phyloP scores from a whole-genome alignment of 2,797 vertebrate species.

The Syngnathus rostellatus region DNA sequence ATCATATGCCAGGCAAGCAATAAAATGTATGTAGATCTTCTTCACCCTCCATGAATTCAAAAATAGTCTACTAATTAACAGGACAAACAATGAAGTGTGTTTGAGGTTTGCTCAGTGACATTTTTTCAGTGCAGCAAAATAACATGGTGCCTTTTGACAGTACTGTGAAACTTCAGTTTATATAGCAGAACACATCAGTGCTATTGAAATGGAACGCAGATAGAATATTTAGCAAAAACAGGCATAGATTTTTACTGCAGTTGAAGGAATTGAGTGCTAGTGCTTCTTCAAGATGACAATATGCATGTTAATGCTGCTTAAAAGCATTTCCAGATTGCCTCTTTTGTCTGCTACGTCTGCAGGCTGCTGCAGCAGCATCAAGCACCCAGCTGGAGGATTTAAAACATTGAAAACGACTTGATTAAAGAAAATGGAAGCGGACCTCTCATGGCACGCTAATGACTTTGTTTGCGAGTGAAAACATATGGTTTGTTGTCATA shows the following conservation, averaged over 20 bases:
- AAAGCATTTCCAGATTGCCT: slow-evolving; percentile 41
- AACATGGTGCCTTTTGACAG: not conserved
- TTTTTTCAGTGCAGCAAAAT: not conserved
- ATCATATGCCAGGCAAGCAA: no score
- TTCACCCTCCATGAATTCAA: not conserved
- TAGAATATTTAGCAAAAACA: not conserved
- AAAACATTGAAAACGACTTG: slow-evolving; percentile 63
- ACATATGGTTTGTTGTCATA: slow-evolving; percentile 55
- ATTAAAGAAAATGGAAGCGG: slow-evolving; percentile 71
- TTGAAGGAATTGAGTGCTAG: slow-evolving; percentile 31
- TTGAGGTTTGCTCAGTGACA: not conserved
- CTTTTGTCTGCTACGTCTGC: slow-evolving; percentile 33
- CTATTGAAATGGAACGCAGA: slow-evolving; percentile 15
- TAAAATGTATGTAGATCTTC: not conserved
- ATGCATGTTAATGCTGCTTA: slow-evolving; percentile 37
- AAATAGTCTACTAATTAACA: not conserved
- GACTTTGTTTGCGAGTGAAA: slow-evolving; percentile 70
- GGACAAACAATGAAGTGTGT: not conserved
- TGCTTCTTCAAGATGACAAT: slow-evolving; percentile 24
- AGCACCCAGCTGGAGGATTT: slow-evolving; percentile 63
- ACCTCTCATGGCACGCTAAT: slow-evolving; percentile 62
- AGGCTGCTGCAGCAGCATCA: slow-evolving; percentile 3
- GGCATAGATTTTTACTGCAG: slow-evolving; percentile 4
- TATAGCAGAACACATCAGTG: not conserved
- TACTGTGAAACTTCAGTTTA: no score